Evolutionary conservation across 2,797 vertebrate species (phyloP).

Genomic region (Salmo trutta): DNA sequence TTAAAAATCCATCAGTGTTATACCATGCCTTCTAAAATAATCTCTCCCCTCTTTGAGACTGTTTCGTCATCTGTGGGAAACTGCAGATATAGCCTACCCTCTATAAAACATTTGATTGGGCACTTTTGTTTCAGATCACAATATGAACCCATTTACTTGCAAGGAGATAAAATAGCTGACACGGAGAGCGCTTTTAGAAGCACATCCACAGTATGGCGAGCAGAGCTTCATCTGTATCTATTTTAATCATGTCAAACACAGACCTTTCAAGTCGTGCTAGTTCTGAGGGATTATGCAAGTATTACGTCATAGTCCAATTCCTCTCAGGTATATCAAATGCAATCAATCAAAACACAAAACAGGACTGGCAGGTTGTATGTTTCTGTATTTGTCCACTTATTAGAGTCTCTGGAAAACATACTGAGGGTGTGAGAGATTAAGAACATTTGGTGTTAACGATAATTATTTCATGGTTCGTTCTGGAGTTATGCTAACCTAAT

Average conservation of each 20-base stretch:
- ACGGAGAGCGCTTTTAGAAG: background rate
- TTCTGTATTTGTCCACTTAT: background rate
- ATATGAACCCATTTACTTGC: conserved; percentile 6
- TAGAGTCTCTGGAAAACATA: background rate
- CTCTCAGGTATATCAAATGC: background rate
- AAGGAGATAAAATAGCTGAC: background rate
- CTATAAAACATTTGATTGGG: background rate
- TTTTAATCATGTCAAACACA: background rate
- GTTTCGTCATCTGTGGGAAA: background rate
- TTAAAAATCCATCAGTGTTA: background rate
- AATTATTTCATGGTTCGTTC: background rate
- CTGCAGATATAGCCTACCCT: conserved; percentile 3
- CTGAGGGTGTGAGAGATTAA: background rate
- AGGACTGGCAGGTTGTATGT: background rate
- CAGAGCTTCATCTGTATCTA: background rate
- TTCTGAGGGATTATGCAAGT: background rate
- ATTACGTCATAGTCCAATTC: background rate
- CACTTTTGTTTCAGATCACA: background rate
- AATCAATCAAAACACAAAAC: background rate
- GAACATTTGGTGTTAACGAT: background rate
- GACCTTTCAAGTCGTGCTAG: background rate
- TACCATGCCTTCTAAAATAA: background rate
- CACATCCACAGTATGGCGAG: background rate
- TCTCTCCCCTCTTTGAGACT: background rate
- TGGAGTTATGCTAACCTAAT: background rate